Conservation (phyloP, 2,797 vertebrate genomes). For the Lateolabrax maculatus region DNA sequence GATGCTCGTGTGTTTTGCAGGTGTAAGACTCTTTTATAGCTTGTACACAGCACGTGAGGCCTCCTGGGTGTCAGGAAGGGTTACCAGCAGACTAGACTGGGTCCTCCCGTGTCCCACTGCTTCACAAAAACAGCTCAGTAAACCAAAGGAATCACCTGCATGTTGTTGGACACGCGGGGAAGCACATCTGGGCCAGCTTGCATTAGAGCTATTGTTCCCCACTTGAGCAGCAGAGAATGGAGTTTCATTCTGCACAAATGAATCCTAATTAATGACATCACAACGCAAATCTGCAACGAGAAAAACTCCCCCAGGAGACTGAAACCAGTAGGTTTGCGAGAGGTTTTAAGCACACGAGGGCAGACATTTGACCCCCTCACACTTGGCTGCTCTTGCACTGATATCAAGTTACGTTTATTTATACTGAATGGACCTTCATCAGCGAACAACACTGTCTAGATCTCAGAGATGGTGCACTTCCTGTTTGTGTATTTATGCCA, state of each 20-base stretch:
- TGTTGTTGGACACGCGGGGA: accelerated
- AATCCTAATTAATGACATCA: neutral
- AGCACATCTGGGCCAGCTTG: neutral
- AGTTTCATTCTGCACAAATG: neutral
- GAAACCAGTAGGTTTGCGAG: neutral
- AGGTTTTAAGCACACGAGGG: neutral
- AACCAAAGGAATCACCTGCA: neutral
- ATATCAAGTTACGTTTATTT: slow-evolving; percentile 33
- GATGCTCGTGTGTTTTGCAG: neutral
- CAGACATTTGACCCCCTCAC: slow-evolving; percentile 4
- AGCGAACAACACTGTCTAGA: neutral
- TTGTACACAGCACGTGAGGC: neutral
- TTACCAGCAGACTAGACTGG: slow-evolving; percentile 3
- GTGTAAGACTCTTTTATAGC: neutral
- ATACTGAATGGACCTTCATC: neutral
- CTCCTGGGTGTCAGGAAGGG: neutral
- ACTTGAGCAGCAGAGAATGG: neutral
- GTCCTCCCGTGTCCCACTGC: neutral
- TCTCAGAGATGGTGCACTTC: neutral
- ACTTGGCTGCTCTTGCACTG: neutral
- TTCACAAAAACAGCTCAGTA: neutral
- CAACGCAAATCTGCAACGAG: neutral
- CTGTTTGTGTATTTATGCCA: neutral
- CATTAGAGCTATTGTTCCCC: neutral
- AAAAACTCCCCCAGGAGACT: neutral